Base-by-base conservation (phyloP, 2,888 invertebrate genomes). In the Pollenia amentaria region DNA sequence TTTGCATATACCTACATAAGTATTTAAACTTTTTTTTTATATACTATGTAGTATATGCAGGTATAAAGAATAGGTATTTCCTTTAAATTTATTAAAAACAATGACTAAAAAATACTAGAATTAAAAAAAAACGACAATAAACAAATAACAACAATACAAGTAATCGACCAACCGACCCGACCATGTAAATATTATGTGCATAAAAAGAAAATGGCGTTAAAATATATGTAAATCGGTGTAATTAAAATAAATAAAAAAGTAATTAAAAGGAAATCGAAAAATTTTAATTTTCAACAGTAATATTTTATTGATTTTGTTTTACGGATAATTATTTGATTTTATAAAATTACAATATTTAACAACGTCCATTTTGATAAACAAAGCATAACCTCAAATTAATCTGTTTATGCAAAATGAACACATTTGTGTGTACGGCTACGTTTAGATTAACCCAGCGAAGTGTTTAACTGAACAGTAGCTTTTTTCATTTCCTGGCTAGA, bases 81-180 rank as follows among this genome's bases (percentile, higher is more conserved):
- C 46, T 65, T 48, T 46, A 42, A 67, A 67, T 46, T 18, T 57
- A 72, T 72, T 44, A 16, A 72, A 55, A 76, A 44, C 78, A 67
- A 77, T 62, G 55, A 77, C 64, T 48, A 38, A 70, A 64, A 53
- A 80, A 44, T 75, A 48, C 40, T 76, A 14, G 51, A 64, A 57
- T 69, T 46, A 64, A 55, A 65, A 70, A 64, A 77, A 77, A 77
- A 64, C 70, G 82, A 83, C 76, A 83, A 83, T 55, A 77, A 55
- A 57, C 72, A 77, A 67, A 67, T 18, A 72, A 72, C 42, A 62
- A 38, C 44, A 44, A 78, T n/a, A 77, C 18, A 21, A 55, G 21
- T 8, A 79, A 65, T 40, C 53, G 57, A 48, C 12, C 16, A 9
- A 12, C 18, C 62, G 18, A 46, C 40, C 12, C 21, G 12, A 12